Conservation (phyloP, 2,797 vertebrate species). For the Peromyscus eremicus region DNA sequence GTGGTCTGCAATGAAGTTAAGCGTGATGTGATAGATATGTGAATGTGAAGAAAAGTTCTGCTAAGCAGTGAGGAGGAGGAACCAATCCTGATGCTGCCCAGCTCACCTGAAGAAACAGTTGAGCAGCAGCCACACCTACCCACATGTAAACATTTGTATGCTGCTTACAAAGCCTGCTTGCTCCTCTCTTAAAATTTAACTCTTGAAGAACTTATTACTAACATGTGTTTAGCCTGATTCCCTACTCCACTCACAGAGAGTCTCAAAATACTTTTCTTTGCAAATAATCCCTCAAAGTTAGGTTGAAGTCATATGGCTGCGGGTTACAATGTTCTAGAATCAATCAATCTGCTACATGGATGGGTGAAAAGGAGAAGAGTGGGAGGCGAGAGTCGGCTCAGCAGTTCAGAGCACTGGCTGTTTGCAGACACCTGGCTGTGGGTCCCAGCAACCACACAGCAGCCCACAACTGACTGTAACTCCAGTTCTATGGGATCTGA, state of each 20-base stretch:
- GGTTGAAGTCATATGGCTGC: not conserved
- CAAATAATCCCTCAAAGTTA: not conserved
- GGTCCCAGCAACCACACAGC: not conserved
- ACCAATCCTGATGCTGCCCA: not conserved
- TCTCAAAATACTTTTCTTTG: constrained; percentile 2
- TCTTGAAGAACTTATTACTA: not conserved
- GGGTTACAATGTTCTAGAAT: not conserved
- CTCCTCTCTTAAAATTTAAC: constrained; percentile 24
- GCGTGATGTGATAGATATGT: not conserved
- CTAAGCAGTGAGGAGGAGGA: not conserved
- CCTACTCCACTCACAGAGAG: not conserved
- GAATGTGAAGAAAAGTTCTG: not conserved
- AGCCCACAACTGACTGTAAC: not conserved
- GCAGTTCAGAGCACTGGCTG: not conserved
- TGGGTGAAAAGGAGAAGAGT: not conserved
- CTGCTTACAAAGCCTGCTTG: not conserved
- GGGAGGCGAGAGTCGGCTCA: not conserved
- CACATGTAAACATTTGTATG: not conserved
- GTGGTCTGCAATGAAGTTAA: not conserved
- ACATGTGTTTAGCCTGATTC: not conserved
- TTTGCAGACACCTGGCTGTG: not conserved
- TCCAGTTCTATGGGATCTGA: not conserved
- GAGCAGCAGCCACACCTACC: not conserved
- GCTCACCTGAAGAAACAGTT: not conserved
- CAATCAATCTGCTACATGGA: not conserved